Evolutionary conservation across 2,888 invertebrate species (phyloP).

Genomic region (Tribolium freemani): DNA sequence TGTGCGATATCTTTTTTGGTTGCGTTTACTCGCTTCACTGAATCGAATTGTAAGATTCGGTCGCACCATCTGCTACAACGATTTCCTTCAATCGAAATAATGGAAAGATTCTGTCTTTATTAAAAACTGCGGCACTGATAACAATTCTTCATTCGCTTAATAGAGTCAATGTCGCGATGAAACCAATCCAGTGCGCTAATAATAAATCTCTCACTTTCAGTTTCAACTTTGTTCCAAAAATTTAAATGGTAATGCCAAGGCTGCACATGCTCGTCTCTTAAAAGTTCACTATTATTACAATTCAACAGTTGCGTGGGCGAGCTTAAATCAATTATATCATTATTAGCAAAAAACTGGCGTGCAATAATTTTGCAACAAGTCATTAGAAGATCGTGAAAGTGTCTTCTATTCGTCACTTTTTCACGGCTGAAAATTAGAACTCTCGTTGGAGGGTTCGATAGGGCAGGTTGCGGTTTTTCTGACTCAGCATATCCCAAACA

Average conservation of each 20-base stretch:
- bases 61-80: constrained; percentile 16
- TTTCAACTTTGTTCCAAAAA: constrained; percentile 9
- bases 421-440: background rate
- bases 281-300: background rate
- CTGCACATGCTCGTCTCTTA: background rate
- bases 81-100: background rate
- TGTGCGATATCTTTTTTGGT: background rate
- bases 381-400: constrained; percentile 13
- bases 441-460: constrained; percentile 1
- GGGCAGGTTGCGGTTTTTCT: constrained; percentile 4
- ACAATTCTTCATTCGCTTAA: background rate
- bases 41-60: background rate
- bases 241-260: constrained; percentile 22
- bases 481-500: background rate
- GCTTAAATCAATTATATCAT: constrained; percentile 1
- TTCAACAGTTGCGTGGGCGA: constrained; percentile 3
- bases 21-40: constrained; percentile 8
- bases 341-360: background rate
- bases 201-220: constrained; percentile 2
- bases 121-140: background rate
- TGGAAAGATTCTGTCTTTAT: constrained; percentile 1
- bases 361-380: background rate
- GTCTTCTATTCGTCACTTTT: constrained; percentile 1
- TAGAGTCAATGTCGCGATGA: background rate
- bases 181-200: background rate